A percentile compares a stretch with the other conserved stretches of the same genome.
Conservation (phyloP, 2,113 vertebrate species). For the Pardalotus punctatus region DNA sequence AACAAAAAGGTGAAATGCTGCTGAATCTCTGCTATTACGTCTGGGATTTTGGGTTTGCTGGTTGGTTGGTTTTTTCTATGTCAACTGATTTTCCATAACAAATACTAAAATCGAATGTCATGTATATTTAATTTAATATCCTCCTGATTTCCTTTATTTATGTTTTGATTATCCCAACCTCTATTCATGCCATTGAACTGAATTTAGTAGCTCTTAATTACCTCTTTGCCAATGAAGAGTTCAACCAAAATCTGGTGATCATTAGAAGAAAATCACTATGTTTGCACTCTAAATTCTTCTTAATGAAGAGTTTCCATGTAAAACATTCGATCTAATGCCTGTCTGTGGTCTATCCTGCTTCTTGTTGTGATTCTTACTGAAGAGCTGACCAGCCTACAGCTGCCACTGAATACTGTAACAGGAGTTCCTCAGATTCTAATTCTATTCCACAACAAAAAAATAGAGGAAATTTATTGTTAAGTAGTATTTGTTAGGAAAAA, state of each 20-base stretch:
- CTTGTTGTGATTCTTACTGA: neutral
- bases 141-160: neutral
- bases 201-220: neutral
- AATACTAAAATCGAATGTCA: neutral
- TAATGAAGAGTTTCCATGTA: neutral
- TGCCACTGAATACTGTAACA: neutral
- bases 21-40: fast-evolving
- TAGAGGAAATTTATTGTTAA: neutral
- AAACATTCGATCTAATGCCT: neutral
- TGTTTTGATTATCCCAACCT: neutral
- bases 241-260: neutral
- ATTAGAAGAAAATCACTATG: neutral
- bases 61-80: fast-evolving
- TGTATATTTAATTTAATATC: neutral
- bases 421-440: neutral
- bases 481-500: neutral
- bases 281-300: neutral
- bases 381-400: neutral
- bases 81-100: neutral
- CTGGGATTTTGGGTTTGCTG: neutral
- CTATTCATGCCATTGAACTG: neutral
- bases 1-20: neutral
- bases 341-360: neutral
- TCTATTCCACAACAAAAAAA: neutral
- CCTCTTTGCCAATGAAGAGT: neutral